Evolutionary conservation across 2,113 vertebrate species (phyloP), one percentile per base, ranked within the genome.

Genomic region (Acrocephalus arundinaceus): DNA sequence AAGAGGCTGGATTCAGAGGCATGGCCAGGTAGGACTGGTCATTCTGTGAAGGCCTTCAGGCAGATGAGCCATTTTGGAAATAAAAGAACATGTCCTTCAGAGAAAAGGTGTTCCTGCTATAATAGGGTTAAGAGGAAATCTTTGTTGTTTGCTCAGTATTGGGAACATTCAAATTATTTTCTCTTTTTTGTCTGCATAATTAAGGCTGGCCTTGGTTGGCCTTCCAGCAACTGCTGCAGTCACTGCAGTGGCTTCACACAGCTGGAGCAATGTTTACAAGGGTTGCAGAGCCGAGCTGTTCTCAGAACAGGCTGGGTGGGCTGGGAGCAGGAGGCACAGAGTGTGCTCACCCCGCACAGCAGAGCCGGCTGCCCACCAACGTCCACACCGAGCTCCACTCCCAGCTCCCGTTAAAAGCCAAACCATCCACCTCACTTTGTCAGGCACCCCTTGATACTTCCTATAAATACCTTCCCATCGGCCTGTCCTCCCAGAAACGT

Each of bases 271-370:
- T 84, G 79, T 91, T 96, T 88, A 59, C 93, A 59, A 7, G 17
- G 49, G 71, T 0, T 17, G 62, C 52, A 45, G 63, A 61, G 67
- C 58, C 1, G 46, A 74, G 81, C 67, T 17, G 70, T 80, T 77
- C 93, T 92, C 87, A 81, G 94, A 91, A 83, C 85, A 30, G 31
- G 93, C 35, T 92, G 95, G 92, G 94, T 93, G 94, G 93, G 93
- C 93, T 77, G 87, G 80, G 81, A 94, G 31, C 63, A 66, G 94
- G 37, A 68, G 93, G 89, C 92, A 87, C 94, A 91, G 37, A 41
- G 49, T 2, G 71, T 55, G 78, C 95, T 88, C 67, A 9, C 22
- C 8, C 57, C 1, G 57, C 74, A 1, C 77, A 43, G 83, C 85
- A 2, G n/a, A 57, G 39, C 74, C 3, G 1, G 0, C 15, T 8